A percentile compares a stretch with the other conserved stretches of the same genome.
Conservation (phyloP, 64 coral and sea anemone genomes). For the Stichodactyla helianthus region DNA sequence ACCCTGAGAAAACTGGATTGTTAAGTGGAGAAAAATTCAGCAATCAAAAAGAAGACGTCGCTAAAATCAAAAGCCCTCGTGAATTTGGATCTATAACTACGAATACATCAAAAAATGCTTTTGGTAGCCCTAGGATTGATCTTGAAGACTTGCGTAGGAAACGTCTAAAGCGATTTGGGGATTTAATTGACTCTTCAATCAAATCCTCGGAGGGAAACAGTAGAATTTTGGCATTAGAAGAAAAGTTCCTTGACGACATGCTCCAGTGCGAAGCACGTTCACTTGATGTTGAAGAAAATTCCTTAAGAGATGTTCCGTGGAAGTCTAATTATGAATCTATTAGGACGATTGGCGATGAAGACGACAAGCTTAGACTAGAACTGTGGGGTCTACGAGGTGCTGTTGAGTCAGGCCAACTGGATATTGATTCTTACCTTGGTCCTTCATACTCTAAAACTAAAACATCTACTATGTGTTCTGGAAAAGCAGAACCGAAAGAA, state of each 20-base stretch:
- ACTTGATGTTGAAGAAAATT: background rate
- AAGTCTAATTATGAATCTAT: background rate
- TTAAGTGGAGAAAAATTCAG: background rate
- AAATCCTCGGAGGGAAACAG: background rate
- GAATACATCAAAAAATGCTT: background rate
- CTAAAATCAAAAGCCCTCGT: background rate
- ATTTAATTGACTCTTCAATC: background rate
- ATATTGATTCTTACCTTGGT: conserved; percentile 58
- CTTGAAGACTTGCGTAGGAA: background rate
- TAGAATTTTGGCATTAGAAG: background rate
- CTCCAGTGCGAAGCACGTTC: background rate
- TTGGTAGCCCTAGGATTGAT: conserved; percentile 9
- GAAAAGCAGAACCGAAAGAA: background rate
- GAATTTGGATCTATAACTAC: background rate
- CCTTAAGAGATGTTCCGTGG: background rate
- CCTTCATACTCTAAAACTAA: background rate
- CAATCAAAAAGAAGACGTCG: background rate
- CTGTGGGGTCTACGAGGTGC: conserved; percentile 75
- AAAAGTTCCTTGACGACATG: background rate
- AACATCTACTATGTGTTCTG: background rate
- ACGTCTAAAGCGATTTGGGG: background rate
- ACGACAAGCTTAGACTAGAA: conserved; percentile 72
- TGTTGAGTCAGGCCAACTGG: conserved; percentile 60
- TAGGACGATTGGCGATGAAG: conserved; percentile 9
- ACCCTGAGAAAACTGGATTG: background rate